Percentiles rank a stretch among this genome's conserved stretches.
Evolutionary conservation across 2,797 vertebrate genomes (phyloP).

Genomic region (Morelia viridis): DNA sequence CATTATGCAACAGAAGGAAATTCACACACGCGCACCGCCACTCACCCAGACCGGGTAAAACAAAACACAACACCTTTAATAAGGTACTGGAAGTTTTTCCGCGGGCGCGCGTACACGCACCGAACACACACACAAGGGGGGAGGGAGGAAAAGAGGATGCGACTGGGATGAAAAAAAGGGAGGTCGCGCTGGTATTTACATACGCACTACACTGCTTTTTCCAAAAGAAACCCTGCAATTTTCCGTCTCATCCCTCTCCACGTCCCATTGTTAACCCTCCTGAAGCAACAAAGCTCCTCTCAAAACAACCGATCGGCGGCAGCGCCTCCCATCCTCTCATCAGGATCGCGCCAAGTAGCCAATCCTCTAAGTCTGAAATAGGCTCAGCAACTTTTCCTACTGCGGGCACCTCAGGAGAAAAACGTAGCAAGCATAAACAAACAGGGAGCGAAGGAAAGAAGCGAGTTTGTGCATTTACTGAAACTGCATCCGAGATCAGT

Average conservation of each 20-base stretch:
- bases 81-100: constrained; percentile 44
- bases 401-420: not conserved
- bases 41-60: not conserved
- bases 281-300: not conserved
- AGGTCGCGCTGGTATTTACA: constrained; percentile 9
- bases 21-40: constrained; percentile 44
- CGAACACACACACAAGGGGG: not conserved
- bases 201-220: constrained; percentile 6
- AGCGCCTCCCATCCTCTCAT: not conserved
- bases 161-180: not conserved
- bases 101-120: not conserved
- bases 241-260: not conserved
- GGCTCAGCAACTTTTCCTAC: constrained; percentile 15
- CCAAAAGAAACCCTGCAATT: not conserved
- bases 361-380: not conserved
- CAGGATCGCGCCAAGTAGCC: not conserved
- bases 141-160: not conserved
- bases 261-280: constrained; percentile 30
- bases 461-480: not conserved
- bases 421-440: not conserved
- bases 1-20: constrained; percentile 62
- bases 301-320: not conserved
- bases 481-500: constrained; percentile 34
- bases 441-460: not conserved
- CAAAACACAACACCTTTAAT: constrained; percentile 39